These are phyloP conservation scores for Microtus oregoni DNA, from an alignment of 2,113 vertebrate genomes.

Conservation along the genomic window DNA sequence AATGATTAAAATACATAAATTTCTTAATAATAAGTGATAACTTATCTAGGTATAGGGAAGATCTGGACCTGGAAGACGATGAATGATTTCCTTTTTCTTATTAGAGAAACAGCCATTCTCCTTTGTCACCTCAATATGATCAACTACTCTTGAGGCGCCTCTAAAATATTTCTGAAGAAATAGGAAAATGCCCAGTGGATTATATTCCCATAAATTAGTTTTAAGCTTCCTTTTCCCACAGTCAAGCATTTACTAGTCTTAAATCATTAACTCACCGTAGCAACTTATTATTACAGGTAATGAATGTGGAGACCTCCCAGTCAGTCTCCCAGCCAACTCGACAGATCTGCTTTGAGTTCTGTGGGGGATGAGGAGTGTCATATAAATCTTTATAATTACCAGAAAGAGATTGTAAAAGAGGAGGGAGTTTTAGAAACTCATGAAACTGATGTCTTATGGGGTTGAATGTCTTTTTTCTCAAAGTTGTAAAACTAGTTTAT, in stretches of 20 bases:
- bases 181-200: constrained; percentile 75
- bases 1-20: background rate
- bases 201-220: constrained; percentile 83
- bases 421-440: constrained; percentile 67
- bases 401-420: constrained; percentile 62
- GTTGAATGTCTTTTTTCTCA: constrained; percentile 18
- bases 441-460: background rate
- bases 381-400: constrained; percentile 83
- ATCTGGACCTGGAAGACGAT: constrained; percentile 60
- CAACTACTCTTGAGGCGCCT: constrained; percentile 75
- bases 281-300: constrained; percentile 82
- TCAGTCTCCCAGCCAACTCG: constrained; percentile 76
- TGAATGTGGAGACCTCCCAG: constrained; percentile 76
- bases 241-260: constrained; percentile 80
- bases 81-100: constrained; percentile 66
- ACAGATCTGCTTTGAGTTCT: constrained; percentile 77
- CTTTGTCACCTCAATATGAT: constrained; percentile 75
- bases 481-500: constrained; percentile 55
- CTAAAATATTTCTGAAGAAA: constrained; percentile 82
- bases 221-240: constrained; percentile 67
- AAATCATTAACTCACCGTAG: constrained; percentile 81
- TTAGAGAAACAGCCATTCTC: constrained; percentile 57
- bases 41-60: constrained; percentile 35
- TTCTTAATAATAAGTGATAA: constrained; percentile 56
- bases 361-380: constrained; percentile 57